Percentiles rank a stretch among this genome's conserved stretches.
Conservation (phyloP, 1,140 invertebrate species). For the Danaus plexippus region DNA sequence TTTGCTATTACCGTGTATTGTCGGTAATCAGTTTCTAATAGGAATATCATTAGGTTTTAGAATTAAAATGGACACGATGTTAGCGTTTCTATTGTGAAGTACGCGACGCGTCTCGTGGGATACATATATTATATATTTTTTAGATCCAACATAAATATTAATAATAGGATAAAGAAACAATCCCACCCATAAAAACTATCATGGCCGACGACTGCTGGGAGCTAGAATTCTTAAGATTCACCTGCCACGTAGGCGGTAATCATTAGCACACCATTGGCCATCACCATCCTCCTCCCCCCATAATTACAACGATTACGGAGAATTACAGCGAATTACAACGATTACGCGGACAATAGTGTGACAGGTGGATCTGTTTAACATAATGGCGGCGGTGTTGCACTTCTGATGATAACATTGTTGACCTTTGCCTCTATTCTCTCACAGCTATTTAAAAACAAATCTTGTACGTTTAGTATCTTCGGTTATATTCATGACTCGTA, state of each 20-base stretch:
- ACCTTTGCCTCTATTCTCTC: no score
- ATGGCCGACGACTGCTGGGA: neutral
- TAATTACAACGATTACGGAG: slow-evolving; percentile 26
- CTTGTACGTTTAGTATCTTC: no score
- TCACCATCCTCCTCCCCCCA: slow-evolving; percentile 14
- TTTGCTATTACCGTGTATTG: slow-evolving; percentile 18
- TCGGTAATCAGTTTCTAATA: slow-evolving; percentile 16
- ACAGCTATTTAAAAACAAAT: no score
- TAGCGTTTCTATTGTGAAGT: neutral
- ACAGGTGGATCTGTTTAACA: slow-evolving; percentile 16
- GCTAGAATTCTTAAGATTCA: slow-evolving; percentile 10
- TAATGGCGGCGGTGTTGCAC: slow-evolving; percentile 8
- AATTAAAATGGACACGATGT: no score
- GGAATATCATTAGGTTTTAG: neutral
- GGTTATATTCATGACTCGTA: no score
- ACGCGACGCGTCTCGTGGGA: neutral
- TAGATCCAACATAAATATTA: no score
- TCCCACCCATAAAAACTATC: no score
- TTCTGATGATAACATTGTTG: no score
- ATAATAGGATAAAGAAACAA: no score
- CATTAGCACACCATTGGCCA: slow-evolving; percentile 28
- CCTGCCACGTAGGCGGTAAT: slow-evolving; percentile 14
- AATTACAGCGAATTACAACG: slow-evolving; percentile 23
- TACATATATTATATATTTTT: no score
- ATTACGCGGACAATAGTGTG: slow-evolving; percentile 23